Evolutionary conservation across 30 jellyfish, hydroid and myxozoan species (phyloP).

Genomic region (Sanderia malayensis): DNA sequence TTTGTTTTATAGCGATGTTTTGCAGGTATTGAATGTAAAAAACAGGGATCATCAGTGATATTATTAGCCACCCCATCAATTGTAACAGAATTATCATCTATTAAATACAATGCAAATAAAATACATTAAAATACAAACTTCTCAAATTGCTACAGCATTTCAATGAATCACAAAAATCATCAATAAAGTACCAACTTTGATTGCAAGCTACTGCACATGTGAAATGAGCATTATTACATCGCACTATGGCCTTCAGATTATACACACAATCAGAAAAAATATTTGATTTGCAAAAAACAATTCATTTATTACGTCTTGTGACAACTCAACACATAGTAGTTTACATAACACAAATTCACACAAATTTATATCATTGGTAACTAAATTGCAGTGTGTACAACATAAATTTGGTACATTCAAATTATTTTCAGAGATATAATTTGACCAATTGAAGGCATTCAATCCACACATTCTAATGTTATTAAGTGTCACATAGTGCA

Average conservation of each 20-base stretch:
- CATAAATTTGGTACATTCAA: constrained; percentile 1
- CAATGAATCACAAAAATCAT: too few species aligned
- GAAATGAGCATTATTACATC: constrained; percentile 2
- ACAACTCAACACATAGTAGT: neutral
- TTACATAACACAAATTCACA: constrained; percentile 1
- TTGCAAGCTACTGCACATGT: constrained; percentile 3
- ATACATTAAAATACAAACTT: too few species aligned
- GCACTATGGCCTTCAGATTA: neutral
- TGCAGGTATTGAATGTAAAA: too few species aligned
- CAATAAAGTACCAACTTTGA: neutral
- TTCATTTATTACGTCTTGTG: neutral
- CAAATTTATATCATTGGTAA: neutral
- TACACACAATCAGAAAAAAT: constrained; percentile 6
- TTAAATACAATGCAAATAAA: too few species aligned
- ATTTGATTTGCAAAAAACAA: neutral
- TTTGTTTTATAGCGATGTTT: too few species aligned
- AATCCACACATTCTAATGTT: neutral
- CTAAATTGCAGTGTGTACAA: constrained; percentile 7
- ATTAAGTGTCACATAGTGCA: constrained; percentile 7
- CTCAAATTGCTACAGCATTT: too few species aligned
- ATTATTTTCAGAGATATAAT: neutral
- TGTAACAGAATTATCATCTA: too few species aligned
- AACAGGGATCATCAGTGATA: too few species aligned
- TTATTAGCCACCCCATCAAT: too few species aligned
- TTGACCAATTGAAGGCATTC: neutral